phyloP scores from a whole-genome alignment of 2,113 vertebrate genomes.

The Cyanistes caeruleus region DNA sequence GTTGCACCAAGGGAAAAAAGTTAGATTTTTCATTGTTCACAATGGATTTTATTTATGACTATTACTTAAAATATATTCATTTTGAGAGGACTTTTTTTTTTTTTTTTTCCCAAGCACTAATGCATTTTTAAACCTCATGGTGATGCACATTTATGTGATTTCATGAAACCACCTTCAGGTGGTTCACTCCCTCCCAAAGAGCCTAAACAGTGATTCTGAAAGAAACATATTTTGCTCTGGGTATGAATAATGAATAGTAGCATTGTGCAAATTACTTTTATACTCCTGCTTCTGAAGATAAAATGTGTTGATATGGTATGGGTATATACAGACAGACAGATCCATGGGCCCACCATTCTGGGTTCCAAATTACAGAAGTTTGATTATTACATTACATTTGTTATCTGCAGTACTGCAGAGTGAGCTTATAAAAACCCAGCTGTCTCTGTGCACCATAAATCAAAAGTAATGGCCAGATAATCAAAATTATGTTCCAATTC shows the following conservation, averaged over 20 bases:
- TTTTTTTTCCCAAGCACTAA: not conserved
- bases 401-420: constrained; percentile 67
- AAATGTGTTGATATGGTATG: constrained; percentile 24
- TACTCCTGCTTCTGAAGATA: constrained; percentile 26
- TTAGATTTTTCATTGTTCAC: not conserved
- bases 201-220: constrained; percentile 1
- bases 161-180: not conserved
- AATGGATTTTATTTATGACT: not conserved
- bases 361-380: constrained; percentile 41
- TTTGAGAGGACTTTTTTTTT: not conserved
- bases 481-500: constrained; percentile 67
- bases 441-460: constrained; percentile 61
- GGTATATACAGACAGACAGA: constrained; percentile 12
- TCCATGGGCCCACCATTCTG: constrained; percentile 10
- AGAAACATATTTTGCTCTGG: not conserved
- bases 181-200: not conserved
- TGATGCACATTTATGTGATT: not conserved
- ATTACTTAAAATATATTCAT: not conserved
- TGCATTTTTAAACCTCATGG: not conserved
- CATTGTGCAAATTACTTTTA: constrained; percentile 42
- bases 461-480: constrained; percentile 71
- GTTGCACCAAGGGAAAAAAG: not conserved
- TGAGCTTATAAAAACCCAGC: constrained; percentile 65
- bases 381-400: constrained; percentile 63
- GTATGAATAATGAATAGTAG: constrained; percentile 39